phyloP scores from a whole-genome alignment of 2,113 vertebrate species.

The Macrotus californicus region DNA sequence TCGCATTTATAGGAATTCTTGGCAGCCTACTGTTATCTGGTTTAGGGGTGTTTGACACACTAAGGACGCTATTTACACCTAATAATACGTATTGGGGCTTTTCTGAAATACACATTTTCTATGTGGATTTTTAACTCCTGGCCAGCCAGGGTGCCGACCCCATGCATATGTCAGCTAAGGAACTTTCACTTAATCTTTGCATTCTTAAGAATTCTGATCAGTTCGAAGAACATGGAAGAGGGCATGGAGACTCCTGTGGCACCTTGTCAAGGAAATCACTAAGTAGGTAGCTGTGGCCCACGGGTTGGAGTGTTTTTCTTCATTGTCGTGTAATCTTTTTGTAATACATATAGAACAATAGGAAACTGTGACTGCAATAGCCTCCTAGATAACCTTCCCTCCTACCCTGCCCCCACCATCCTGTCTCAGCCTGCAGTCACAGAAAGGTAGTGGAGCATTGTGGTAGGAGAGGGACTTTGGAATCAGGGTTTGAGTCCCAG shows the following conservation, averaged over 20 bases:
- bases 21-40: neutral
- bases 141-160: neutral
- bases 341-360: neutral
- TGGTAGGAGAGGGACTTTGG: neutral
- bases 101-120: neutral
- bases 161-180: neutral
- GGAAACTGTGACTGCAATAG: neutral
- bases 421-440: neutral
- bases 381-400: neutral
- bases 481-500: neutral
- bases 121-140: neutral
- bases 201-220: neutral
- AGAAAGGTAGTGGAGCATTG: neutral
- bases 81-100: neutral
- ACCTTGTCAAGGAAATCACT: neutral
- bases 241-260: neutral
- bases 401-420: rapidly evolving
- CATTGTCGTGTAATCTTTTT: neutral
- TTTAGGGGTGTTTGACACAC: neutral
- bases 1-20: neutral
- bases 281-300: neutral
- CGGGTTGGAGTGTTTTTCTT: neutral
- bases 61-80: neutral
- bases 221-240: neutral
- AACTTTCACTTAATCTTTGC: neutral